Conservation (phyloP, 2,888 invertebrate species). For the Limnephilus rhombicus region DNA sequence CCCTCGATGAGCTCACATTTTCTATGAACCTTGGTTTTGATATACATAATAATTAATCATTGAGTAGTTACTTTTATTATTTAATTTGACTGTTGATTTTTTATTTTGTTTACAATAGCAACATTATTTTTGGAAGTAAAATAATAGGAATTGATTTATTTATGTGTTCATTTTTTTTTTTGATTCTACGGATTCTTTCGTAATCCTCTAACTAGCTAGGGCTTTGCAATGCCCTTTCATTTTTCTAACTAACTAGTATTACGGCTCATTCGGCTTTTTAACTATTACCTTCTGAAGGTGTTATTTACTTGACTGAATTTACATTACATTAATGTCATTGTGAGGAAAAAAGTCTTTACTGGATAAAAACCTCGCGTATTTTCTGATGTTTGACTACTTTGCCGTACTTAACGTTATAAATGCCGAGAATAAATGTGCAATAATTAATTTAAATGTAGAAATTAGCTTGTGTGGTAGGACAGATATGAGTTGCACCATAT, state of each 20-base stretch:
- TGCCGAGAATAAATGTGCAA: background rate
- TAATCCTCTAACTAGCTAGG: too few relatives aligned
- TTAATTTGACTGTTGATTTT: background rate
- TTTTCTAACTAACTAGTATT: too few relatives aligned
- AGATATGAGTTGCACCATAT: background rate
- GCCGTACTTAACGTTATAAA: background rate
- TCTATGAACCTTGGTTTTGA: background rate
- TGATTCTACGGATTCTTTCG: too few relatives aligned
- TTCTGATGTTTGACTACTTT: background rate
- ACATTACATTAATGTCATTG: too few relatives aligned
- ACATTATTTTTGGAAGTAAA: background rate
- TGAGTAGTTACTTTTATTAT: background rate
- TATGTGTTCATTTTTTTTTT: background rate
- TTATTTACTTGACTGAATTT: too few relatives aligned
- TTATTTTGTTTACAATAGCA: background rate
- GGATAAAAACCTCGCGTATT: background rate
- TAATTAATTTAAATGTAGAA: background rate
- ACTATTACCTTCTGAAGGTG: too few relatives aligned
- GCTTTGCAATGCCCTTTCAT: too few relatives aligned
- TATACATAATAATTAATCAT: background rate
- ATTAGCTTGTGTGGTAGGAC: background rate
- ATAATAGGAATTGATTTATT: background rate
- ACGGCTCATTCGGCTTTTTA: too few relatives aligned
- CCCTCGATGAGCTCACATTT: too few relatives aligned
- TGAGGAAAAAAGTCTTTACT: too few relatives aligned